phyloP scores from a whole-genome alignment of 2,888 invertebrate genomes.

The Hylaea fasciaria region DNA sequence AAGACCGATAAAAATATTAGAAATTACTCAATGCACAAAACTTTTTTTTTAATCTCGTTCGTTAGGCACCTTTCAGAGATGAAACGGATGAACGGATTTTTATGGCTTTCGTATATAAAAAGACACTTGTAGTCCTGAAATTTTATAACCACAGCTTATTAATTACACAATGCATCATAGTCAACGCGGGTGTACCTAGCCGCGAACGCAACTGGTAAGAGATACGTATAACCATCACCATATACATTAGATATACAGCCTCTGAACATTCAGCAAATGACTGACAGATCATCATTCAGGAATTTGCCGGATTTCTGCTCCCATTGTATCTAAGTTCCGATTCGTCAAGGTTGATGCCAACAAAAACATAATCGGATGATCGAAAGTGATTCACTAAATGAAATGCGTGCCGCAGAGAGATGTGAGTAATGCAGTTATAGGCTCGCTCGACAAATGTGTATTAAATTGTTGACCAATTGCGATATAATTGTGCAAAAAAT shows the following conservation, averaged over 20 bases:
- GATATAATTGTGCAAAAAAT: constrained; percentile 35
- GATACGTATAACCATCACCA: too few relatives aligned
- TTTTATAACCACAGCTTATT: too few relatives aligned
- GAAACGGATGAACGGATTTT: too few relatives aligned
- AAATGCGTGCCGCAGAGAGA: constrained; percentile 43
- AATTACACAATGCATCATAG: too few relatives aligned
- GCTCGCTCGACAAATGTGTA: constrained; percentile 35
- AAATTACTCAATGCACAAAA: too few relatives aligned
- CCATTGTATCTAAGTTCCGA: constrained; percentile 50
- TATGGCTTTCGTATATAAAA: too few relatives aligned
- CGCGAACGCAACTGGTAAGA: not conserved
- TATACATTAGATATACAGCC: not conserved
- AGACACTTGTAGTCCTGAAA: too few relatives aligned
- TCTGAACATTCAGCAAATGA: constrained; percentile 23
- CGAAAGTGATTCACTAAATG: constrained; percentile 59
- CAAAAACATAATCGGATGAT: constrained; percentile 45
- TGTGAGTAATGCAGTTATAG: constrained; percentile 39
- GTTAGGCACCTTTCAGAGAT: too few relatives aligned
- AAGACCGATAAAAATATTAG: not conserved
- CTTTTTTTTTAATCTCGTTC: too few relatives aligned
- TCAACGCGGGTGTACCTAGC: not conserved
- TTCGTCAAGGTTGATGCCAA: constrained; percentile 41
- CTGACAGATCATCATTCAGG: constrained; percentile 34
- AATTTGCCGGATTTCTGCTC: constrained; percentile 45
- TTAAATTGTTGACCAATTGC: constrained; percentile 25